Conservation (phyloP, 2,888 invertebrate species). For the Archips xylosteana region DNA sequence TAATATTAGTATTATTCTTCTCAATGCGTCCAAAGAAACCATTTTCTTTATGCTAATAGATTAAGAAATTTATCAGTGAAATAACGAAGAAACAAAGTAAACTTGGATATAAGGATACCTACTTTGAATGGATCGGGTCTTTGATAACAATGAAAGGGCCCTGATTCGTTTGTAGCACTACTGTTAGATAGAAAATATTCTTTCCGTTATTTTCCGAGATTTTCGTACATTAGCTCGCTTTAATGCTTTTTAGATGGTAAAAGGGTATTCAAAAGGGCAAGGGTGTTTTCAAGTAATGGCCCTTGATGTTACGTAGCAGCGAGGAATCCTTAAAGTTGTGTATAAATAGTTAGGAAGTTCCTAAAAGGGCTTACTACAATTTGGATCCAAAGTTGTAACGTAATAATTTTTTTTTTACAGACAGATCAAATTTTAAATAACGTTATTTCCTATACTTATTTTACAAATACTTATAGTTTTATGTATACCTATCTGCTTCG, state of each 20-base stretch:
- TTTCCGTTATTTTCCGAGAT: constrained; percentile 22
- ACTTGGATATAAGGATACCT: neutral
- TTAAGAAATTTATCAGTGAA: neutral
- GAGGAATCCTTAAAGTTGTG: neutral
- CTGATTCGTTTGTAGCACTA: neutral
- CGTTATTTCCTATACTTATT: too few species aligned
- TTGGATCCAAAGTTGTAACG: too few species aligned
- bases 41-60: neutral
- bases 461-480: too few species aligned
- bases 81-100: neutral
- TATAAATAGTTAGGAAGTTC: neutral
- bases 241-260: constrained; percentile 31
- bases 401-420: too few species aligned
- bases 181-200: constrained; percentile 15
- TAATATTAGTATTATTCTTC: neutral
- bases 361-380: neutral
- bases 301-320: neutral
- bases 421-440: too few species aligned
- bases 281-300: constrained; percentile 33
- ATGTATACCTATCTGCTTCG: too few species aligned
- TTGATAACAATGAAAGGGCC: neutral
- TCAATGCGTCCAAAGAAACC: neutral
- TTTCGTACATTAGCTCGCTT: constrained; percentile 19
- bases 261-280: constrained; percentile 31
- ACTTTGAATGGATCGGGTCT: neutral